Conservation (phyloP, 2,113 vertebrate genomes). For the Gavialis gangeticus region DNA sequence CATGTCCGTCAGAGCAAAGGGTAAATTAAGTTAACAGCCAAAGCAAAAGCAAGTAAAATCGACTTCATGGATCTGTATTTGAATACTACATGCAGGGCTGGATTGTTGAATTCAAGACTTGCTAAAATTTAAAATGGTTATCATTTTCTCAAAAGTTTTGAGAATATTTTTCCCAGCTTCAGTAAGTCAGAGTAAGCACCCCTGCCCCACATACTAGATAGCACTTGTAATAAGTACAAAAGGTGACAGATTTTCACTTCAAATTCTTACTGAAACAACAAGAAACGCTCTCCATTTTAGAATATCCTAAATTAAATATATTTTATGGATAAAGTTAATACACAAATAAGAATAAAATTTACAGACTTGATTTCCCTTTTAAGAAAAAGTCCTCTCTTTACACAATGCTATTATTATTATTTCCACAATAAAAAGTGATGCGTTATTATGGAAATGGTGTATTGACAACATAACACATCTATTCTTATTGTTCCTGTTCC, state of each 20-base stretch:
- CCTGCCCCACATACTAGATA: too few relatives aligned
- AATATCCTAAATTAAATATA: background rate
- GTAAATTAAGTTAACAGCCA: background rate
- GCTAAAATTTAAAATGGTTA: background rate
- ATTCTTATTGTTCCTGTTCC: background rate
- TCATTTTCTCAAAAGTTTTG: background rate
- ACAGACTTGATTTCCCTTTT: background rate
- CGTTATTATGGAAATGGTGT: background rate
- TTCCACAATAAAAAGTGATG: background rate
- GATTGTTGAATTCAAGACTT: background rate
- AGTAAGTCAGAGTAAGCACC: background rate
- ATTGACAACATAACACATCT: background rate
- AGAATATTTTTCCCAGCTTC: background rate
- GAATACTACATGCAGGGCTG: background rate
- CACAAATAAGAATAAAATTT: background rate
- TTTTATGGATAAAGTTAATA: background rate
- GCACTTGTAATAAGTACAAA: background rate
- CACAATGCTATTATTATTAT: background rate
- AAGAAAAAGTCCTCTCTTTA: background rate
- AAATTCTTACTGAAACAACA: background rate
- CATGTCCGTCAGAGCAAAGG: background rate
- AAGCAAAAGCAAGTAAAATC: background rate
- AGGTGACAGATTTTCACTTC: background rate
- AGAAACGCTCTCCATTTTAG: background rate
- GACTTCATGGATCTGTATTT: background rate